phyloP scores from a whole-genome alignment of 2,888 invertebrate species.

The Himalopsyche japonica region DNA sequence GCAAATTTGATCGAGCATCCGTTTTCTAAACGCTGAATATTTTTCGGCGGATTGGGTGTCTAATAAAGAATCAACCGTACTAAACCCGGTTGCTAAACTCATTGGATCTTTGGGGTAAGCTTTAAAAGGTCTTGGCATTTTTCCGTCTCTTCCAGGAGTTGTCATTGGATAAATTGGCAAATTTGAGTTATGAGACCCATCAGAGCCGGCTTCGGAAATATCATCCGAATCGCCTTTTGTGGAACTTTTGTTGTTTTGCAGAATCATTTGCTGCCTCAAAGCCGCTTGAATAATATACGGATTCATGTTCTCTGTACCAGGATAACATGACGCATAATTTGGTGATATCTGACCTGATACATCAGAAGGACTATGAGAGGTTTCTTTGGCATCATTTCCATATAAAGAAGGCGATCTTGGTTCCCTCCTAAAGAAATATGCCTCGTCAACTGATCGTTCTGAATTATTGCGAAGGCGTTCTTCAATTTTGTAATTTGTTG shows the following conservation, averaged over 20 bases:
- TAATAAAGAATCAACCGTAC: slow-evolving; percentile 53
- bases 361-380: background rate
- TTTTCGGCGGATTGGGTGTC: slow-evolving; percentile 67
- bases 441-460: background rate
- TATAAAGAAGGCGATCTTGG: slow-evolving; percentile 19
- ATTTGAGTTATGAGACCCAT: slow-evolving; percentile 33
- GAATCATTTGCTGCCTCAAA: slow-evolving; percentile 21
- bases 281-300: slow-evolving; percentile 31
- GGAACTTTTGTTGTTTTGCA: slow-evolving; percentile 9
- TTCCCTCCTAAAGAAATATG: background rate
- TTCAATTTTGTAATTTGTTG: background rate
- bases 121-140: slow-evolving; percentile 66
- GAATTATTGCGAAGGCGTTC: background rate
- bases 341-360: slow-evolving; percentile 17
- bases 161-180: slow-evolving; percentile 41
- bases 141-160: slow-evolving; percentile 47
- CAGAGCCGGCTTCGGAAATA: slow-evolving; percentile 31
- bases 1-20: slow-evolving; percentile 69
- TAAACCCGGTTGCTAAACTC: slow-evolving; percentile 58
- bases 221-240: slow-evolving; percentile 20
- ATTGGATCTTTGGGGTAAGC: slow-evolving; percentile 74
- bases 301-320: slow-evolving; percentile 25
- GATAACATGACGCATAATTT: slow-evolving; percentile 16
- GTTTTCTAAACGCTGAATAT: slow-evolving; percentile 71
- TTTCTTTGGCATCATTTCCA: slow-evolving; percentile 7